These are phyloP conservation scores for Phacellophora camtschatica DNA, from an alignment of 30 jellyfish, hydroid and myxozoan species.

Conservation along the genomic window DNA sequence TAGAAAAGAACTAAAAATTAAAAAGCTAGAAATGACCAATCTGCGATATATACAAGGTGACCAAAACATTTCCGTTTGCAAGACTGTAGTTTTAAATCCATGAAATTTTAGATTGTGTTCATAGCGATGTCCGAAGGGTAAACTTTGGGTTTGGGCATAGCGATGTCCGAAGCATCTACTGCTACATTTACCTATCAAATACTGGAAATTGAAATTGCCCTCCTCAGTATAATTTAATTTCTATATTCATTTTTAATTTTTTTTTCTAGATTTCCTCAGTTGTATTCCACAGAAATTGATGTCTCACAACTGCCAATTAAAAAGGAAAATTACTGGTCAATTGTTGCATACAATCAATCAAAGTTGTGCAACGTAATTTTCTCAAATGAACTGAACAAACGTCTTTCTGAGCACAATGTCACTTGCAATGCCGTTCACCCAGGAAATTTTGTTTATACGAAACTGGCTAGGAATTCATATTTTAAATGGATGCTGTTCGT, in stretches of 20 bases:
- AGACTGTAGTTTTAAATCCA: too few relatives aligned
- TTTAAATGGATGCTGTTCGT: slow-evolving; percentile 22
- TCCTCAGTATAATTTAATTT: background rate
- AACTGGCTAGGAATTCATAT: slow-evolving; percentile 51
- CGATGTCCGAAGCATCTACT: too few relatives aligned
- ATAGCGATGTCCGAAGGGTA: too few relatives aligned
- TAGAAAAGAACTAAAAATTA: too few relatives aligned
- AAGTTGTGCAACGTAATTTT: slow-evolving; percentile 88
- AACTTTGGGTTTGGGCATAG: too few relatives aligned
- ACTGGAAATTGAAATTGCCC: too few relatives aligned
- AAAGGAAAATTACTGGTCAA: slow-evolving; percentile 66
- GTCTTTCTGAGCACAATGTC: slow-evolving; percentile 72
- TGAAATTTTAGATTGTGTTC: too few relatives aligned
- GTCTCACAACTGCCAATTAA: slow-evolving; percentile 71
- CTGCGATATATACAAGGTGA: too few relatives aligned
- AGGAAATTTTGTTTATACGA: slow-evolving; percentile 80
- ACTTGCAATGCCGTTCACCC: slow-evolving; percentile 94
- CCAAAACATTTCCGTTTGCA: too few relatives aligned
- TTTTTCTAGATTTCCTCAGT: slow-evolving; percentile 54
- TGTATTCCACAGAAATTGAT: slow-evolving; percentile 38
- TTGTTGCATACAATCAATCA: slow-evolving; percentile 93
- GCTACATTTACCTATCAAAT: too few relatives aligned
- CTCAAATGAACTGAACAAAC: slow-evolving; percentile 79
- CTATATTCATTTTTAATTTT: background rate
- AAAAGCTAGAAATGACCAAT: too few relatives aligned